Evolutionary conservation across 2,888 invertebrate species (phyloP).

Genomic region (Agonum fuliginosum): DNA sequence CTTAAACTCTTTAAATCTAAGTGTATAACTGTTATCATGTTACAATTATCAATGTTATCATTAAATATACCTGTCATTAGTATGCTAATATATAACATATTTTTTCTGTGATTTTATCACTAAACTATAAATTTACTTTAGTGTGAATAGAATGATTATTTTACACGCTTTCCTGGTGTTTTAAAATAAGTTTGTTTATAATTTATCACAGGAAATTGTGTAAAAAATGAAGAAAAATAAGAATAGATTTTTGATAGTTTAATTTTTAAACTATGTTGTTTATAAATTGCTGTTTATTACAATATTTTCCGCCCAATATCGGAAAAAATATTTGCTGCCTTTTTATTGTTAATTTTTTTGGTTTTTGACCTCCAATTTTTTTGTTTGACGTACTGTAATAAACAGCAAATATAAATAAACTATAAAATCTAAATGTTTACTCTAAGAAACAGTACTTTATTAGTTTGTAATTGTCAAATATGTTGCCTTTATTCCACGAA

Average conservation of each 20-base stretch:
- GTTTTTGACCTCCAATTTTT: neutral
- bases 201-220: too few species aligned
- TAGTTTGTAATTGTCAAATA: slow-evolving; percentile 32
- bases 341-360: neutral
- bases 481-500: slow-evolving; percentile 45
- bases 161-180: too few species aligned
- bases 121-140: slow-evolving; percentile 29
- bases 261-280: too few species aligned
- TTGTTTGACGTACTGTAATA: slow-evolving; percentile 14
- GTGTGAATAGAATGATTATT: neutral
- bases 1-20: slow-evolving; percentile 40
- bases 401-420: slow-evolving; percentile 18
- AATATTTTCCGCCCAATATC: too few species aligned
- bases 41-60: slow-evolving; percentile 46
- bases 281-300: too few species aligned
- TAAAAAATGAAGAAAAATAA: too few species aligned
- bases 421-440: slow-evolving; percentile 25
- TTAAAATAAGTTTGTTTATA: too few species aligned
- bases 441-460: slow-evolving; percentile 47
- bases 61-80: slow-evolving; percentile 44
- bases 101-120: slow-evolving; percentile 58
- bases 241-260: too few species aligned
- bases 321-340: too few species aligned
- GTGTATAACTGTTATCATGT: slow-evolving; percentile 56
- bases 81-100: slow-evolving; percentile 45